Conservation (phyloP, 2,888 invertebrate species). For the Tryphoninae sp. region DNA sequence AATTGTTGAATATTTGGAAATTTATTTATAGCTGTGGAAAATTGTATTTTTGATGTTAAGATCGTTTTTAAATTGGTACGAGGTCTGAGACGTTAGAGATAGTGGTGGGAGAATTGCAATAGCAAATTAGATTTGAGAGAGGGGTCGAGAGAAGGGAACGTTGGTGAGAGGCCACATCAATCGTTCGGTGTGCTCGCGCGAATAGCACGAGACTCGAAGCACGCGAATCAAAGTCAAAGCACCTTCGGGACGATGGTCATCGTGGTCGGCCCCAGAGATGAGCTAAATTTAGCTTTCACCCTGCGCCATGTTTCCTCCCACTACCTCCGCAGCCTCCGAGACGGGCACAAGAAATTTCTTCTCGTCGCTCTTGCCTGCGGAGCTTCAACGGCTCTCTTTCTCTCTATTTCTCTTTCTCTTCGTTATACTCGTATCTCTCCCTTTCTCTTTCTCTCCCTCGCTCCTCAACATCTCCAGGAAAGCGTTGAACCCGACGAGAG, state of each 20-base stretch:
- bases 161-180: constrained; percentile 59
- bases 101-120: constrained; percentile 3
- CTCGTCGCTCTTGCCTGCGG: constrained; percentile 50
- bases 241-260: constrained; percentile 60
- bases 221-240: constrained; percentile 63
- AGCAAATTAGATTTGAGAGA: constrained; percentile 23
- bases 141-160: constrained; percentile 18
- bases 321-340: constrained; percentile 40
- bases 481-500: constrained; percentile 54
- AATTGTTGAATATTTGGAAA: no score
- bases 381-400: constrained; percentile 50
- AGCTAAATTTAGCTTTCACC: constrained; percentile 61
- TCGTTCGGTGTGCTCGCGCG: constrained; percentile 44
- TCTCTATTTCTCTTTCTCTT: constrained; percentile 31
- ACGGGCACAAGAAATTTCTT: constrained; percentile 66
- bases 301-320: constrained; percentile 38
- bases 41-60: no score
- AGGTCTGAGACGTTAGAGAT: neutral
- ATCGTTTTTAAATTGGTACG: no score
- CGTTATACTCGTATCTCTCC: constrained; percentile 6
- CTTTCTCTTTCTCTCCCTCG: constrained; percentile 24
- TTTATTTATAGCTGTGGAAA: no score
- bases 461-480: constrained; percentile 45
- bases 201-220: constrained; percentile 31
- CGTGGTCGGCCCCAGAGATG: constrained; percentile 52